phyloP scores from a whole-genome alignment of 2,113 vertebrate genomes.

The Fulica atra region DNA sequence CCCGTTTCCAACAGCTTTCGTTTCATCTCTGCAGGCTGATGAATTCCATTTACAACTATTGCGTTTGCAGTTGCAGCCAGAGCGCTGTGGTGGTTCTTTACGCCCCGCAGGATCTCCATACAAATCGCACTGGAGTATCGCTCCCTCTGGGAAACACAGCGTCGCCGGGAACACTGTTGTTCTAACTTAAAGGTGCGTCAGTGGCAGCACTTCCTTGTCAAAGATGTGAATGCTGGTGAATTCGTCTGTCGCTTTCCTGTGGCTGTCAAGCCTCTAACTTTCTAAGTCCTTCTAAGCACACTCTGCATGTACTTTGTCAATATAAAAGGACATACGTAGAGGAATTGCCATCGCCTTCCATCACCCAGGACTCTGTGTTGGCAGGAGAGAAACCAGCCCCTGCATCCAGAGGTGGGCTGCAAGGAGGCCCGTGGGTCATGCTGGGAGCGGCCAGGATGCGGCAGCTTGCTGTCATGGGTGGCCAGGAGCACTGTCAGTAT shows the following conservation, averaged over 20 bases:
- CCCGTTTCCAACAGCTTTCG: not conserved
- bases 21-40: not conserved
- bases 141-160: not conserved
- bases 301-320: not conserved
- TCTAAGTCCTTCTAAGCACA: not conserved
- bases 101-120: not conserved
- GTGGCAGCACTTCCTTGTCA: not conserved
- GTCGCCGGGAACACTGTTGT: not conserved
- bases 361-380: not conserved
- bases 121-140: not conserved
- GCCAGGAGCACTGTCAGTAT: not conserved
- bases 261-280: not conserved
- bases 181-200: not conserved
- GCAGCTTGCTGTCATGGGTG: not conserved
- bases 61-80: not conserved
- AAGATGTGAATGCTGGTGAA: not conserved
- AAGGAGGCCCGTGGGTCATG: not conserved
- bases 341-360: not conserved
- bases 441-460: not conserved
- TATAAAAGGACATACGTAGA: not conserved
- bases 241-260: not conserved
- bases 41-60: not conserved
- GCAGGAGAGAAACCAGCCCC: not conserved
- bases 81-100: not conserved
- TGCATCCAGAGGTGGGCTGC: not conserved